Base-by-base conservation (phyloP, 2,888 invertebrate species). In the Tridacna gigas region DNA sequence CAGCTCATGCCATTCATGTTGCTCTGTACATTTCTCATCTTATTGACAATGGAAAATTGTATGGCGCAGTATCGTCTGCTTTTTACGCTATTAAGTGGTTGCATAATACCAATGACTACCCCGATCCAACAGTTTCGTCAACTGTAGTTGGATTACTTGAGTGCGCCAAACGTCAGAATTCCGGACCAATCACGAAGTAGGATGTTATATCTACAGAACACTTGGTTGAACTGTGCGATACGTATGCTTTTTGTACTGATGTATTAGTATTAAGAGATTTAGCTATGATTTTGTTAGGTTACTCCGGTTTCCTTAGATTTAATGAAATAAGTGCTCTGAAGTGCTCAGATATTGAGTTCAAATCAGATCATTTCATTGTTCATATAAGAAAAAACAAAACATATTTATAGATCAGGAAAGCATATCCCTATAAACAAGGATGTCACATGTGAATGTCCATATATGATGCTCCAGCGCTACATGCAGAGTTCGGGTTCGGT, bases 31-130 rank as follows among this genome's bases (percentile, higher is more conserved):
- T 79, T 3, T 26, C 63, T n/a, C 22, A 61, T 45, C 45, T 79
- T 1, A 37, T 73, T 20, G 71, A 71, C n/a, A 9, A 0, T 26
- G 63, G 63, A 18, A n/a, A 22, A 18, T 79, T 73, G 1, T 37
- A 37, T 18, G 25, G 61, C 60, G 77, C 48, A 4, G 45, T 77
- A 18, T 45, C 67, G n/a, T n/a, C 77, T 20, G 77, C 69, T 4
- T 67, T 4, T 60, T 77, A 77, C 61, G 69, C 28, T 22, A 76
- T 83, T 22, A 83, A 76, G 51, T 83, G 82, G 82, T 61, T 45
- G 28, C 79, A 83, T 48, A 65, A 65, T 9, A 45, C 79, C 0
- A 79, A 79, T 48, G 82, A 74, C 76, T 66, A 79, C 0, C 15
- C 47, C 0, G 79, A 83, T 79, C 82, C 79, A 9, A 76, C 79